These are phyloP conservation scores for Gryon sp. DNA, from an alignment of 1,140 invertebrate genomes.

Conservation along the genomic window DNA sequence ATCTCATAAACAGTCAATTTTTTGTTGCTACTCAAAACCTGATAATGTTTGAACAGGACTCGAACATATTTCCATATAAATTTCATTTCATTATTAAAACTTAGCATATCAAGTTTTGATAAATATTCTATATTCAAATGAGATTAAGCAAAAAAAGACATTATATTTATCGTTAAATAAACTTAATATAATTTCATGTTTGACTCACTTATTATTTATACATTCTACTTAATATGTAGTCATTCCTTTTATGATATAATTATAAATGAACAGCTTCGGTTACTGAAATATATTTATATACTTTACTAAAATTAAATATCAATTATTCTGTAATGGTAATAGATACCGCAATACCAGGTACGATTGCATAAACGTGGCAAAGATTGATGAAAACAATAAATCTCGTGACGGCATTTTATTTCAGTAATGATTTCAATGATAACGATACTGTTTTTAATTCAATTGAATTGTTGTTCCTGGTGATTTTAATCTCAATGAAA, in stretches of 20 bases:
- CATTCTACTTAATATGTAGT: too few relatives aligned
- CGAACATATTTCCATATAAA: constrained; percentile 18
- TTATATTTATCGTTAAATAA: too few relatives aligned
- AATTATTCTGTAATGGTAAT: too few relatives aligned
- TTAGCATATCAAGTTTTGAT: constrained; percentile 12
- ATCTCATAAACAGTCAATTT: constrained; percentile 10
- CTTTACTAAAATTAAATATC: too few relatives aligned
- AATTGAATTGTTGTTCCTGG: constrained; percentile 45
- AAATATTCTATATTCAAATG: constrained; percentile 6
- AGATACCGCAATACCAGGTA: too few relatives aligned
- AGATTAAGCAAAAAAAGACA: too few relatives aligned
- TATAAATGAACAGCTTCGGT: too few relatives aligned
- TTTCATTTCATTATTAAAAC: constrained; percentile 27
- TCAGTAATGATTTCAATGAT: constrained; percentile 54
- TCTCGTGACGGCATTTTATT: constrained; percentile 20
- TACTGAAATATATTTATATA: too few relatives aligned
- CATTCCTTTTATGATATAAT: too few relatives aligned
- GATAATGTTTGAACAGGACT: constrained; percentile 35
- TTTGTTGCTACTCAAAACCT: constrained; percentile 23
- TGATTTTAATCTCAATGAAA: constrained; percentile 55
- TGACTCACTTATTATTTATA: too few relatives aligned
- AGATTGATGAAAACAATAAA: constrained; percentile 38
- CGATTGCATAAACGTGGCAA: constrained; percentile 1
- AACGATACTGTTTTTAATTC: constrained; percentile 46
- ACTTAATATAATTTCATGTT: too few relatives aligned